phyloP scores from a whole-genome alignment of 2,888 invertebrate genomes.

The Hirtodrosophila alboralis region DNA sequence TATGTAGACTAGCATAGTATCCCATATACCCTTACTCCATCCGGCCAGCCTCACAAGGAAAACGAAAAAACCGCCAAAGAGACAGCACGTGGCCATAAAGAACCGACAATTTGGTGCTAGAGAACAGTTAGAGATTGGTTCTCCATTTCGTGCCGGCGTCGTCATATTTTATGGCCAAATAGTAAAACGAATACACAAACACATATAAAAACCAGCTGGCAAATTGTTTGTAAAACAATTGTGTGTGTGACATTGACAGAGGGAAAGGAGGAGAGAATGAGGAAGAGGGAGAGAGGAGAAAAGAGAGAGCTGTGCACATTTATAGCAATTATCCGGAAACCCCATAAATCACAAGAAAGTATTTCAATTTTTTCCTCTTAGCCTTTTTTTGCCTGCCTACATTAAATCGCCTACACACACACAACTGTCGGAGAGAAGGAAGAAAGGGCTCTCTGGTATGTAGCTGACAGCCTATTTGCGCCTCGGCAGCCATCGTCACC shows the following conservation, averaged over 20 bases:
- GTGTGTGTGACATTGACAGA: constrained; percentile 61
- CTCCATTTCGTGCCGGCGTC: constrained; percentile 34
- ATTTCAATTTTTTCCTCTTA: constrained; percentile 65
- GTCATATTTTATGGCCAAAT: constrained; percentile 79
- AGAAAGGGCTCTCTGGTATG: constrained; percentile 37
- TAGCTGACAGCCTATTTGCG: constrained; percentile 75
- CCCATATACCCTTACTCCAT: constrained; percentile 21
- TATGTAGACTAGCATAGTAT: constrained; percentile 60
- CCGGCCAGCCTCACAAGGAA: constrained; percentile 1
- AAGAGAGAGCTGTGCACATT: constrained; percentile 43
- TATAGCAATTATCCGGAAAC: constrained; percentile 75
- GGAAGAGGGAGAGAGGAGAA: neutral
- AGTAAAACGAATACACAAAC: constrained; percentile 80
- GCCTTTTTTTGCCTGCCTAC: constrained; percentile 32
- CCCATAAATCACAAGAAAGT: constrained; percentile 80
- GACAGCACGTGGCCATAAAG: constrained; percentile 74
- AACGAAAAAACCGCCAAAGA: constrained; percentile 52
- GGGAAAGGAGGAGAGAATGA: neutral
- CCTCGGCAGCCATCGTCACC: constrained; percentile 45
- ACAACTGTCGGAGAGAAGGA: constrained; percentile 18
- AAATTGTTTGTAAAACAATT: constrained; percentile 82
- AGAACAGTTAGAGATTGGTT: constrained; percentile 10
- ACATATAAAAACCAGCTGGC: constrained; percentile 76
- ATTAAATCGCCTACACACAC: constrained; percentile 74
- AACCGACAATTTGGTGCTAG: constrained; percentile 52